A percentile compares a stretch with the other conserved stretches of the same genome.
Evolutionary conservation across 2,113 vertebrate genomes (phyloP).

Genomic region (Forbesichthys papilliferus): DNA sequence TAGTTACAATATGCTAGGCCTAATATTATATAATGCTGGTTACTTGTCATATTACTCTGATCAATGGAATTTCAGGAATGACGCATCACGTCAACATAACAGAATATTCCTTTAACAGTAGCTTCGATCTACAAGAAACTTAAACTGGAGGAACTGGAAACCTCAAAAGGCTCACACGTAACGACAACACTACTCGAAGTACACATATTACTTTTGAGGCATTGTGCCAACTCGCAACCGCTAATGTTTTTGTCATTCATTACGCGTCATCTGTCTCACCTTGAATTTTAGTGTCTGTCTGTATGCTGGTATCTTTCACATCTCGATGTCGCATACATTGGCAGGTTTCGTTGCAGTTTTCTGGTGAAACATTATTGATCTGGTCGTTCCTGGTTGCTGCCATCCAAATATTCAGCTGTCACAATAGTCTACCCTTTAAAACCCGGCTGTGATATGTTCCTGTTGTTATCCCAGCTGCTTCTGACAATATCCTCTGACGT

Average conservation of each 20-base stretch:
- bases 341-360: conserved; percentile 16
- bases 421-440: too few species aligned
- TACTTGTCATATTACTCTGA: too few species aligned
- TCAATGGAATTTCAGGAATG: too few species aligned
- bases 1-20: too few species aligned
- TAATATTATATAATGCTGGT: too few species aligned
- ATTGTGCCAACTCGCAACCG: not conserved
- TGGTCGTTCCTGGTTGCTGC: conserved; percentile 28
- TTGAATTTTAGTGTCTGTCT: conserved; percentile 68
- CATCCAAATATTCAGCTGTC: conserved; percentile 37
- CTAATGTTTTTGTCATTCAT: not conserved
- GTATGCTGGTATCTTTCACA: conserved; percentile 55
- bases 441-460: not conserved
- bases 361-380: conserved; percentile 3
- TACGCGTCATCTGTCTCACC: conserved; percentile 50
- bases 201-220: not conserved
- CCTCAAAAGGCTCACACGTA: too few species aligned
- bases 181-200: not conserved
- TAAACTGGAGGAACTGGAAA: too few species aligned
- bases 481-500: conserved; percentile 31
- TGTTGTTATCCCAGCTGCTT: conserved; percentile 11
- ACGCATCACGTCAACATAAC: too few species aligned
- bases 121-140: too few species aligned
- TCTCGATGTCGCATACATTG: conserved; percentile 10
- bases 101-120: too few species aligned